Evolutionary conservation across 2,888 invertebrate genomes (phyloP).

Genomic region (Leptura quadrifasciata): DNA sequence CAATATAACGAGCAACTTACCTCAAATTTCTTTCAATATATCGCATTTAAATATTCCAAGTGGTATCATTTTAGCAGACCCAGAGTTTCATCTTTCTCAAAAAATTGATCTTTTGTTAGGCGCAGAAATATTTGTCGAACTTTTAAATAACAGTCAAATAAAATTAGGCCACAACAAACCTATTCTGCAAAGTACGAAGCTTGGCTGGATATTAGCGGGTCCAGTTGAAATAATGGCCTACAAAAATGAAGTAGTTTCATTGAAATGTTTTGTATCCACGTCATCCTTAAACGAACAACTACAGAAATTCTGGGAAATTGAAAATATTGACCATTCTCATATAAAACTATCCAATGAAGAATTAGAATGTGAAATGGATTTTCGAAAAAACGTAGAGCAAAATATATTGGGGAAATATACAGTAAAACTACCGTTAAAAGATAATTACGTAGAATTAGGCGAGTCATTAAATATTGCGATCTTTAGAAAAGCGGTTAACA

Average conservation of each 20-base stretch:
- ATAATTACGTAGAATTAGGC: neutral
- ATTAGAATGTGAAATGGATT: conserved; percentile 26
- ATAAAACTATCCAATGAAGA: conserved; percentile 28
- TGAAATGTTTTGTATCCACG: conserved; percentile 9
- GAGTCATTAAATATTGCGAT: neutral
- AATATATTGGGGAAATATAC: conserved; percentile 9
- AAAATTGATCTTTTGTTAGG: conserved; percentile 41
- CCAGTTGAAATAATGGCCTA: neutral
- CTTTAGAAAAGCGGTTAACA: neutral
- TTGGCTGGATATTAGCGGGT: conserved; percentile 53
- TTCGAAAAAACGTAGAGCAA: conserved; percentile 2
- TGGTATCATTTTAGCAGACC: conserved; percentile 37
- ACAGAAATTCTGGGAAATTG: conserved; percentile 22
- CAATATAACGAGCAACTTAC: conserved; percentile 34
- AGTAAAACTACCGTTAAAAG: conserved; percentile 24
- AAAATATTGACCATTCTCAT: conserved; percentile 20
- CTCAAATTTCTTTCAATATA: conserved; percentile 10
- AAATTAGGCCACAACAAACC: conserved; percentile 20
- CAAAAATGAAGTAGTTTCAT: neutral
- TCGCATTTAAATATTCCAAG: conserved; percentile 10
- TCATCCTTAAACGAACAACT: conserved; percentile 14
- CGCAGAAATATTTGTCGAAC: conserved; percentile 39
- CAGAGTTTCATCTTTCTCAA: neutral
- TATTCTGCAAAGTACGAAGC: conserved; percentile 48
- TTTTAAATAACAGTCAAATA: conserved; percentile 35